A percentile compares a stretch with the other conserved stretches of the same genome.
Conservation (phyloP, 2,888 invertebrate species). For the Luperina nickerlii region DNA sequence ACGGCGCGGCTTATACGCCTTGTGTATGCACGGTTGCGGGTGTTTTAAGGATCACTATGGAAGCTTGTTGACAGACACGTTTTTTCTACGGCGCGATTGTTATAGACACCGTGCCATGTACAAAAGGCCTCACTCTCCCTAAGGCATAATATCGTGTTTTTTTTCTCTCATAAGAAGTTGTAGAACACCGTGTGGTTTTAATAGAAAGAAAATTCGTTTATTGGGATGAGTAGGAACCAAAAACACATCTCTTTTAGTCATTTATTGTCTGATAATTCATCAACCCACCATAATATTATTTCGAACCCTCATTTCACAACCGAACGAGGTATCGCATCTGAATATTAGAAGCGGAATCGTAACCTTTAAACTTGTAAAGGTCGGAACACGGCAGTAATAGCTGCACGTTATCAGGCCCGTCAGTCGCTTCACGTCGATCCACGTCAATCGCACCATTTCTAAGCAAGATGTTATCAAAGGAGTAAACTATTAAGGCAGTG, state of each 20-base stretch:
- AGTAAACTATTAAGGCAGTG: conserved; percentile 1
- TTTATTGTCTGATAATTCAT: background rate
- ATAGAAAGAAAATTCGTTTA: background rate
- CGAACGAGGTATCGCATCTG: background rate
- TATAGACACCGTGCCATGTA: too few relatives aligned
- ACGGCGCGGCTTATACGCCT: too few relatives aligned
- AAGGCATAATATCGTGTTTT: background rate
- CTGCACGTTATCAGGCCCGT: conserved; percentile 15
- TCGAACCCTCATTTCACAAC: background rate
- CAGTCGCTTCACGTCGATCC: background rate
- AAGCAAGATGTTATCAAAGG: conserved; percentile 29
- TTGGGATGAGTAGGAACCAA: background rate
- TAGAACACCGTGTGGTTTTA: background rate
- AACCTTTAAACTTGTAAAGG: background rate
- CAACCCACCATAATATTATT: background rate
- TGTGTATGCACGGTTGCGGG: too few relatives aligned
- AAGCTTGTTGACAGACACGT: too few relatives aligned
- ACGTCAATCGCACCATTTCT: conserved; percentile 14
- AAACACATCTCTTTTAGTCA: background rate
- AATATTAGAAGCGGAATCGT: background rate
- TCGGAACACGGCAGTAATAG: background rate
- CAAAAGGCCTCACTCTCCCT: background rate
- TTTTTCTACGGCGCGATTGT: too few relatives aligned
- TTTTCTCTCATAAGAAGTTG: background rate
- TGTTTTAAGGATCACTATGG: too few relatives aligned